Base-by-base conservation (phyloP, 2,113 vertebrate genomes). In the Arizona elegans region DNA sequence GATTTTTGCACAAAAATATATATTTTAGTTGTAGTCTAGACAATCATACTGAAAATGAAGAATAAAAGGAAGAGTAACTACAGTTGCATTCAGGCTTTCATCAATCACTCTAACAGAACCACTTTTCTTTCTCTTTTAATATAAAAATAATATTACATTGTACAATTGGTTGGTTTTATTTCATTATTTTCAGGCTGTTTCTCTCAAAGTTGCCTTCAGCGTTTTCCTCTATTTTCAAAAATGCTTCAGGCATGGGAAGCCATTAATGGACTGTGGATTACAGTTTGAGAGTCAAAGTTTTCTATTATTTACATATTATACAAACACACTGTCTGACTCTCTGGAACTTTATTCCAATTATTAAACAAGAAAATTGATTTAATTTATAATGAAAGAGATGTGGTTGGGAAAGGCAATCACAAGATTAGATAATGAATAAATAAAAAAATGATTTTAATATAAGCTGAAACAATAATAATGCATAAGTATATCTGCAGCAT, bases 381-480 rank as follows among this genome's bases (percentile, higher is more conserved):
- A 55, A 19, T 92, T 15, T 23, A 50, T 55, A 23, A 43, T 33
- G 15, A 43, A 92, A 88, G 26, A 53, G 21, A 53, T 17, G 26
- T 23, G 29, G 1, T 75, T 91, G 17, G 47, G 89, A 62, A 9
- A 8, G 87, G 50, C 38, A n/a, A 38, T 4, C 15, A 43, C 52
- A 88, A 23, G 54, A 70, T 17, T 53, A 70, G 8, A 93, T 53
- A 2, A 54, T 1, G 3, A 1, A 85, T 15, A 12, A 11, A 89
- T 38, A 26, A 87, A 4, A 0, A 38, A 11, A 58, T 93, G 52
- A 56, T 88, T 88, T 88, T 81, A 94, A 93, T 87, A 52, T 59
- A 92, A 5, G 62, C 75, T 93, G 58, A 21, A 91, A 55, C 92
- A 93, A 52, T 6, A 90, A 4, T 88, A 90, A 92, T 92, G 54